phyloP scores from a whole-genome alignment of 2,113 vertebrate genomes.

The Tympanuchus pallidicinctus region DNA sequence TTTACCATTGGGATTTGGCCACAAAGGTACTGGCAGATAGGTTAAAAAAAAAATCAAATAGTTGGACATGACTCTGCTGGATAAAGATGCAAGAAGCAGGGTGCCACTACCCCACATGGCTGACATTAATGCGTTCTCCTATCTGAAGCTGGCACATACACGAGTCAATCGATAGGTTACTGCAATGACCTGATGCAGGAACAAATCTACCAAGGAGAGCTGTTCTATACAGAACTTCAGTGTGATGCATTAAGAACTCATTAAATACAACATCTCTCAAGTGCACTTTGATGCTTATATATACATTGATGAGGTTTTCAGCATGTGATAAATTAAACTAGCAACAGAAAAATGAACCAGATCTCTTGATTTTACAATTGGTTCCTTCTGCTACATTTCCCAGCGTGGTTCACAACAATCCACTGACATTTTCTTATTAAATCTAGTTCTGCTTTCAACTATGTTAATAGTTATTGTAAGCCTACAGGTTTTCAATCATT shows the following conservation, averaged over 20 bases:
- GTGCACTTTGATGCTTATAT: neutral
- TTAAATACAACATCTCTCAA: neutral
- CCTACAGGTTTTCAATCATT: neutral
- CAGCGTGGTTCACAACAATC: neutral
- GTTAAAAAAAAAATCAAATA: neutral
- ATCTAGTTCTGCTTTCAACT: neutral
- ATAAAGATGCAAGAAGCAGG: neutral
- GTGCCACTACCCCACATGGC: neutral
- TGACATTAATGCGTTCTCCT: neutral
- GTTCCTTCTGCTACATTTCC: neutral
- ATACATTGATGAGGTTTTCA: neutral
- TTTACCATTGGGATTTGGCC: neutral
- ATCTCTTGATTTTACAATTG: neutral
- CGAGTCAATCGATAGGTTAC: neutral
- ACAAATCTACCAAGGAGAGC: neutral
- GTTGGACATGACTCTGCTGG: fast-evolving
- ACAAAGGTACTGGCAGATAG: neutral
- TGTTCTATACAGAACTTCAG: neutral
- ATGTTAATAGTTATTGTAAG: neutral
- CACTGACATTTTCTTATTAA: neutral
- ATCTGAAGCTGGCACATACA: neutral
- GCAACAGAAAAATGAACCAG: fast-evolving
- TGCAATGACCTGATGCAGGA: neutral
- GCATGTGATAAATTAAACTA: neutral
- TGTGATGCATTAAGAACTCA: fast-evolving